Evolutionary conservation across 2,888 invertebrate species (phyloP), one percentile per base, ranked within the genome.

Genomic region (Drosophila robusta): DNA sequence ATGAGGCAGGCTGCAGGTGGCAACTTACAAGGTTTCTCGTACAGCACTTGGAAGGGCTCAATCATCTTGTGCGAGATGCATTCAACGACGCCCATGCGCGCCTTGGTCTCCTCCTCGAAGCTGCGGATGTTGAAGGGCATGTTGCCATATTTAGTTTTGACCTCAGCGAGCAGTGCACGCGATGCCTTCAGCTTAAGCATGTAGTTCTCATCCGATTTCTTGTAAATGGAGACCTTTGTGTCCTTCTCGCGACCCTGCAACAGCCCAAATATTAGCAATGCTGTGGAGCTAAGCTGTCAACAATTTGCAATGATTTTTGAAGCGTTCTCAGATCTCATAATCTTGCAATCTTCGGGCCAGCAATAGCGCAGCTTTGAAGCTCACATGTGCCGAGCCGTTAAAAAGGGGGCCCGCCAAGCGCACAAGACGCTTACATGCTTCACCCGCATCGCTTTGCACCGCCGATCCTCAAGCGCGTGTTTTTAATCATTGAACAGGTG

Each of bases 41-140:
- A 96, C 29, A 96, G 93, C 83, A 99, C 99, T 94, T 97, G 98
- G 94, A 99, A 99, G 67, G 99, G 99, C 92, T 98, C 98, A 89
- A 99, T 96, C 83, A 99, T 95, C 92, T 98, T 98, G 93, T 99
- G 99, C 91, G 97, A 98, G 67, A 99, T 97, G 93, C 99, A 99
- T 93, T 99, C 99, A 39, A 98, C 95, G 49, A 99, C 98, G 51
- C 99, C 99, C 96, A 99, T 96, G 91, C 98, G 96, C 38, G 99
- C 99, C 92, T 98, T 99, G 73, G 97, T 98, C 92, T 99, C 99
- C 92, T 99, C 99, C 88, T 98, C 98, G 91, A 98, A 98, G 90
- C 95, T 95, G 78, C 98, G 95, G 89, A 99, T 94, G 92, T 99
- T 98, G 93, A 99, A 99, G 22, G 99, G 99, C 99, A 99, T 98